phyloP scores from a whole-genome alignment of 2,888 invertebrate species.

The Adelognathus sp. region DNA sequence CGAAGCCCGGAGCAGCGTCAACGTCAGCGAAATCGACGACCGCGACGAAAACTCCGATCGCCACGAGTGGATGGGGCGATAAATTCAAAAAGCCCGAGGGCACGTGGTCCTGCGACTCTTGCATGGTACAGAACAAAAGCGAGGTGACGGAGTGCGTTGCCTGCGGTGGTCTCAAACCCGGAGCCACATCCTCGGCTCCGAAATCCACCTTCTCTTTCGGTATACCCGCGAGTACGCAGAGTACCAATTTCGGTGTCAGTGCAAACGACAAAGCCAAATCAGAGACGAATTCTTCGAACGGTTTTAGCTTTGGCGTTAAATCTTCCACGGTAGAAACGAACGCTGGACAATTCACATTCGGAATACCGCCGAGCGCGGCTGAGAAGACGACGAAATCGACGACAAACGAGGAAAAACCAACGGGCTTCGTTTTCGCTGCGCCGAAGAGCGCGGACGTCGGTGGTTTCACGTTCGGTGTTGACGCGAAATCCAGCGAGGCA shows the following conservation, averaged over 20 bases:
- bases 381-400: constrained; percentile 2
- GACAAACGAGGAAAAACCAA: not conserved
- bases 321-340: not conserved
- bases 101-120: constrained; percentile 84
- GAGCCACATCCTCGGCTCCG: constrained; percentile 64
- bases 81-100: constrained; percentile 79
- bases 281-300: constrained; percentile 63
- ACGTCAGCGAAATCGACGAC: constrained; percentile 81
- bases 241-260: constrained; percentile 83
- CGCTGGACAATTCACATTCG: constrained; percentile 70
- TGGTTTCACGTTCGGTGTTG: constrained; percentile 48
- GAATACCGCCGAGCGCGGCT: constrained; percentile 59
- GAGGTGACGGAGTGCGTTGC: constrained; percentile 82
- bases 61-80: constrained; percentile 72
- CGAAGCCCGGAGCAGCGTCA: constrained; percentile 73
- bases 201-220: constrained; percentile 72
- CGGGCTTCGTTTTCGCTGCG: constrained; percentile 71
- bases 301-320: constrained; percentile 79
- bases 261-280: constrained; percentile 78
- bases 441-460: constrained; percentile 56
- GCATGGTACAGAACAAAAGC: constrained; percentile 83
- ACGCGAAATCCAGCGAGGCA: constrained; percentile 40
- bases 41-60: constrained; percentile 49
- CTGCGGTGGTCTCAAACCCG: constrained; percentile 84
- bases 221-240: constrained; percentile 65